A percentile compares a stretch with the other conserved stretches of the same genome.
These are phyloP conservation scores for Maniola hyperantus DNA, from an alignment of 2,888 invertebrate species.

Conservation along the genomic window DNA sequence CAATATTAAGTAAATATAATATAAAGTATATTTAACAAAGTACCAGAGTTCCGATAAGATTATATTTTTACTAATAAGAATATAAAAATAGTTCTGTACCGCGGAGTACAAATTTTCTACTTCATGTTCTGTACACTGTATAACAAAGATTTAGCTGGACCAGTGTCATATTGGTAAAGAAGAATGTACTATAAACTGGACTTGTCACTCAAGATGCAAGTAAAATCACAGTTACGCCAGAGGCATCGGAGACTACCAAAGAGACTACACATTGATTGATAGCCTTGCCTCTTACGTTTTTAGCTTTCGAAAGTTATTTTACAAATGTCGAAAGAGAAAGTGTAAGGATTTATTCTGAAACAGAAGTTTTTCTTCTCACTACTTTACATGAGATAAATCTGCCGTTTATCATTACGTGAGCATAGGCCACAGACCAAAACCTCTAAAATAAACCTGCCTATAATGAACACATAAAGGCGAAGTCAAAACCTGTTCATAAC, in stretches of 20 bases:
- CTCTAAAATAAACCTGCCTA: background rate
- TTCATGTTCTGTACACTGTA: too few relatives aligned
- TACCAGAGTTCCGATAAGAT: too few relatives aligned
- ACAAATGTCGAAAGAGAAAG: slow-evolving; percentile 22
- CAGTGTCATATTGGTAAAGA: too few relatives aligned
- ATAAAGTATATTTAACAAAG: too few relatives aligned
- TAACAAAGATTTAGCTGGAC: too few relatives aligned
- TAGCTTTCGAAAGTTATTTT: slow-evolving; percentile 19
- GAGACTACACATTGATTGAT: slow-evolving; percentile 14
- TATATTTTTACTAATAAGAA: too few relatives aligned
- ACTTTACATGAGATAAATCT: background rate
- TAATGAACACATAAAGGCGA: background rate
- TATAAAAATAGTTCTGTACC: too few relatives aligned
- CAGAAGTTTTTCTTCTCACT: background rate
- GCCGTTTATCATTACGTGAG: background rate
- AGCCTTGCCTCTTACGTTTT: slow-evolving; percentile 12
- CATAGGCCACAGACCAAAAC: background rate
- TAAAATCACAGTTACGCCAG: background rate
- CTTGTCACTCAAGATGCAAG: background rate
- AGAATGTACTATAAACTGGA: too few relatives aligned
- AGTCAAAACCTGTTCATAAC: background rate
- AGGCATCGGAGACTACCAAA: background rate
- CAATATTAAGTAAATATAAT: too few relatives aligned
- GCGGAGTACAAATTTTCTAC: too few relatives aligned
- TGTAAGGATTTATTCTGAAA: slow-evolving; percentile 15